Conservation (phyloP, 1,140 invertebrate species). For the Chionoecetes opilio region DNA sequence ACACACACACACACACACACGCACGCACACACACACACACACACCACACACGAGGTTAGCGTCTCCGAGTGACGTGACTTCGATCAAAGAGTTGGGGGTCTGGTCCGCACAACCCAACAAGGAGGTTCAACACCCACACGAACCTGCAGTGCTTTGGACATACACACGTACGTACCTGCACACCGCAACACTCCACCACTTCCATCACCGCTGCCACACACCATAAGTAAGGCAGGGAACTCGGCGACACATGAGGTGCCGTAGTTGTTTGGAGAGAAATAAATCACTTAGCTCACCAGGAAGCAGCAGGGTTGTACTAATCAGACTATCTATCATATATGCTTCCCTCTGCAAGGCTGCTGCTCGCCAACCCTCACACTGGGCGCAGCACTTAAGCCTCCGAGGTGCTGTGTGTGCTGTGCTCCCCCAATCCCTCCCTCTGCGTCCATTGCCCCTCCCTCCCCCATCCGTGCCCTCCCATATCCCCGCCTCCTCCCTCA, state of each 20-base stretch:
- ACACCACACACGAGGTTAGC: no score
- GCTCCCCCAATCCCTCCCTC: background rate
- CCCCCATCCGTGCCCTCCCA: background rate
- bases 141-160: background rate
- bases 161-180: background rate
- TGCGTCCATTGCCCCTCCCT: background rate
- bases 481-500: background rate
- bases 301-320: background rate
- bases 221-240: no score
- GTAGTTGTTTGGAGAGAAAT: background rate
- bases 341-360: background rate
- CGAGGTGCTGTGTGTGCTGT: background rate
- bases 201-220: no score
- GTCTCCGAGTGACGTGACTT: no score
- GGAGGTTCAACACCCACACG: background rate
- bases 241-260: background rate
- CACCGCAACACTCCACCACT: background rate
- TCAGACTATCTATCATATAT: background rate
- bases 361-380: background rate
- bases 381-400: background rate
- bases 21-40: background rate
- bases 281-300: background rate
- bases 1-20: constrained; percentile 23
- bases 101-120: background rate
- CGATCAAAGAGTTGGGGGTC: background rate